These are phyloP conservation scores for Epinephelus cyanopodus DNA, from an alignment of 2,113 vertebrate genomes.

Conservation along the genomic window DNA sequence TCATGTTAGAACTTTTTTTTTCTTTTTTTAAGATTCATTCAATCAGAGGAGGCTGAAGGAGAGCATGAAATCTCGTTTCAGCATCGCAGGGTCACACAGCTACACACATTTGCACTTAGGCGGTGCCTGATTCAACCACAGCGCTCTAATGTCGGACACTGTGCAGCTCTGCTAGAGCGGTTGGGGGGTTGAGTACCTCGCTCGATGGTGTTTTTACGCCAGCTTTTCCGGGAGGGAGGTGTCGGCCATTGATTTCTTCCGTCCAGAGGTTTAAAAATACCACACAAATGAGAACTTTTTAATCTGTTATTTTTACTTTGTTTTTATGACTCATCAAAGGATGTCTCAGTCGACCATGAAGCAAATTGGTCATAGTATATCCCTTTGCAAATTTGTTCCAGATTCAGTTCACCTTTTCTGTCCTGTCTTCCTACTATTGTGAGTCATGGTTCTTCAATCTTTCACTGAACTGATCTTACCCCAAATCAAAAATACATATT, in stretches of 20 bases:
- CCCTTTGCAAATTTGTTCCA: constrained; percentile 34
- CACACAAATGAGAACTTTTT: constrained; percentile 2
- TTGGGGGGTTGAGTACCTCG: not conserved
- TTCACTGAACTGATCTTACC: not conserved
- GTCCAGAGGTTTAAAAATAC: constrained; percentile 7
- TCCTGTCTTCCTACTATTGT: not conserved
- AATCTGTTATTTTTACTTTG: constrained; percentile 15
- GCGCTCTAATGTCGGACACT: constrained; percentile 14
- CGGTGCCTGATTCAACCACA: constrained; percentile 38
- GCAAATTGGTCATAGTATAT: not conserved
- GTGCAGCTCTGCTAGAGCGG: not conserved
- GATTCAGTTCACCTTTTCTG: not conserved
- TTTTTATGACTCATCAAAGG: constrained; percentile 14
- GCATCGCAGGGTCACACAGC: constrained; percentile 48
- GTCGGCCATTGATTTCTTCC: constrained; percentile 19
- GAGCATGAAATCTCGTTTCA: constrained; percentile 38
- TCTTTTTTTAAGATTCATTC: constrained; percentile 7
- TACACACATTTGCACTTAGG: constrained; percentile 69
- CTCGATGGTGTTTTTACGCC: constrained; percentile 19
- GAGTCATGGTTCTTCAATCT: constrained; percentile 14
- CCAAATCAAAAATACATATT: no score
- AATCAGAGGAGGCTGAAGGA: constrained; percentile 41
- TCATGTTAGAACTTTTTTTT: not conserved
- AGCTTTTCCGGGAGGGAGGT: not conserved
- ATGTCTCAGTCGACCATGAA: not conserved